These are phyloP conservation scores for Typhlomys cinereus DNA, from an alignment of 2,113 vertebrate species.

Conservation along the genomic window DNA sequence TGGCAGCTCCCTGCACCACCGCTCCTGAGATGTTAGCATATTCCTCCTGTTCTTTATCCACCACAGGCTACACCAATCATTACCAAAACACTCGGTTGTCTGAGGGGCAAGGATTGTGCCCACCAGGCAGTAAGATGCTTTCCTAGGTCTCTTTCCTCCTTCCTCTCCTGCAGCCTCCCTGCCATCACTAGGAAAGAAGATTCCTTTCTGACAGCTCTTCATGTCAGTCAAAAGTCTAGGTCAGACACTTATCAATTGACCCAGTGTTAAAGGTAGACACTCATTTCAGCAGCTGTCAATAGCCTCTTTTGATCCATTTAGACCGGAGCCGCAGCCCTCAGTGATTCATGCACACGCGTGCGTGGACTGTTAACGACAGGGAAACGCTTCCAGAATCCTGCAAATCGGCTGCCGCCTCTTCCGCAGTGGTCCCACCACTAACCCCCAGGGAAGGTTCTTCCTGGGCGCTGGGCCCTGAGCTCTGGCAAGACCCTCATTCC, in stretches of 20 bases:
- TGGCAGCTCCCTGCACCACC: fast-evolving
- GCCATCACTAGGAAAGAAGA: constrained; percentile 70
- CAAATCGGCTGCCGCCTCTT: not conserved
- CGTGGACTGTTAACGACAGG: constrained; percentile 70
- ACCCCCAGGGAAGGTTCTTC: not conserved
- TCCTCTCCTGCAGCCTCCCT: not conserved
- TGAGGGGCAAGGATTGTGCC: not conserved
- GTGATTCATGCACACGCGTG: constrained; percentile 70
- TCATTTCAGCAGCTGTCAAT: constrained; percentile 87
- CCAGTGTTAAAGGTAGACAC: constrained; percentile 85
- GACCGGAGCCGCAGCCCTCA: constrained; percentile 55
- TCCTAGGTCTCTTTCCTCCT: not conserved
- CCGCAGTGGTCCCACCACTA: constrained; percentile 32
- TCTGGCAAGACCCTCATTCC: not conserved
- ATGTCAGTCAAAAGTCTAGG: constrained; percentile 85
- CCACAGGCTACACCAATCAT: not conserved
- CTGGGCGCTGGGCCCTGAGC: not conserved
- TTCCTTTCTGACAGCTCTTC: constrained; percentile 84
- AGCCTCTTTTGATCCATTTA: constrained; percentile 83
- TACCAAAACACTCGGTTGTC: not conserved
- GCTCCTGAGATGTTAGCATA: not conserved
- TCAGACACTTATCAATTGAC: constrained; percentile 89
- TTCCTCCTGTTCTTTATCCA: not conserved
- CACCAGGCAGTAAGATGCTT: not conserved
- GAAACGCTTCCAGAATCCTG: constrained; percentile 56